Percentiles rank a stretch among this genome's conserved stretches.
Conservation (phyloP, 2,797 vertebrate genomes). For the Bradypodion ventrale region DNA sequence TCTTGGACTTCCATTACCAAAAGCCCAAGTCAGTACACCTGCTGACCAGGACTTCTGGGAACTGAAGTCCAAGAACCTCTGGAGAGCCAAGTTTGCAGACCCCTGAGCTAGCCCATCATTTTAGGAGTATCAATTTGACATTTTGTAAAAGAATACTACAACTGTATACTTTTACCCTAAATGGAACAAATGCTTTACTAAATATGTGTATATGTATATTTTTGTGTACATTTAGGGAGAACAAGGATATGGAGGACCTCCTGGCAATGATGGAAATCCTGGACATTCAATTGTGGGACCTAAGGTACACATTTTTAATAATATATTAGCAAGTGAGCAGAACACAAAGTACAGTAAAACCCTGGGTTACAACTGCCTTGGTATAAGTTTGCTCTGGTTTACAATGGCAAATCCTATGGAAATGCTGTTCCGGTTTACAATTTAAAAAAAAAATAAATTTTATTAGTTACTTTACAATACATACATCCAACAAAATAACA, state of each 20-base stretch:
- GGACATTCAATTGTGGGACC: constrained; percentile 82
- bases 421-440: too few species aligned
- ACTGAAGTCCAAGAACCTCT: too few species aligned
- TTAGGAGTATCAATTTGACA: background rate
- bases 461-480: too few species aligned
- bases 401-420: too few species aligned
- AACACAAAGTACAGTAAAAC: background rate
- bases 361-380: too few species aligned
- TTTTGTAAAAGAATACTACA: background rate
- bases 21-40: too few species aligned
- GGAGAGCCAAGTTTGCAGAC: too few species aligned
- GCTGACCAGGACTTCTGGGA: too few species aligned
- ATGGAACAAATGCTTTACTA: background rate
- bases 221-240: constrained; percentile 79
- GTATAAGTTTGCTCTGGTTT: too few species aligned
- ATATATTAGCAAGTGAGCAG: background rate
- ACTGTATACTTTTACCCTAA: background rate
- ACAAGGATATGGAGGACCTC: constrained; percentile 74
- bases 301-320: constrained; percentile 71
- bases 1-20: too few species aligned
- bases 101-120: background rate
- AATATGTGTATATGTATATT: background rate
- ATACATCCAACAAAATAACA: too few species aligned
- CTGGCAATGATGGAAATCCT: constrained; percentile 78
- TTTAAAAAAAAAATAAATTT: too few species aligned